Evolutionary conservation across 2,797 vertebrate genomes (phyloP).

Genomic region (Ara ararauna): DNA sequence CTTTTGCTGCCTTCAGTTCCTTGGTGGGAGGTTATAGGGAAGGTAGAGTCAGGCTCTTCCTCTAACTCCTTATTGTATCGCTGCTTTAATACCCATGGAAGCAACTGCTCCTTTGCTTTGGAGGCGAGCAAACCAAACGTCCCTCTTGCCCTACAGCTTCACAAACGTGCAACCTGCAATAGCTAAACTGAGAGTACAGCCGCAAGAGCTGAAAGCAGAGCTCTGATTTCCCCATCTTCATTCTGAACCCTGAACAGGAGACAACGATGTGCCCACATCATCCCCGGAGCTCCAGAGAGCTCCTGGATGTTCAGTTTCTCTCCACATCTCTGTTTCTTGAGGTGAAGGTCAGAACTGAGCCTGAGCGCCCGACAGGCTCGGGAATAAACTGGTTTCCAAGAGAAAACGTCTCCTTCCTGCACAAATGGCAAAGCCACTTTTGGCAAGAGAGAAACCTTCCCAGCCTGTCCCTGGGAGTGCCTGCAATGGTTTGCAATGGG

Average conservation of each 20-base stretch:
- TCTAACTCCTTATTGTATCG: neutral
- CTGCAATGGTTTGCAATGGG: neutral
- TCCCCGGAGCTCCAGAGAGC: neutral
- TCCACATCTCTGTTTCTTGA: neutral
- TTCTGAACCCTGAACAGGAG: neutral
- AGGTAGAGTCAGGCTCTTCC: neutral
- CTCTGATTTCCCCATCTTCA: neutral
- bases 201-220: neutral
- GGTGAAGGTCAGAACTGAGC: neutral
- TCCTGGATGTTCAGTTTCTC: neutral
- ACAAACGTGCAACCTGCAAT: neutral
- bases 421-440: neutral
- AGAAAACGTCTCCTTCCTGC: neutral
- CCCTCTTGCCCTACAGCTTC: rapidly evolving
- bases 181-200: neutral
- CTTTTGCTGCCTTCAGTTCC: neutral
- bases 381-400: neutral
- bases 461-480: neutral
- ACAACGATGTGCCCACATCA: neutral
- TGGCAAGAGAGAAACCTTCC: neutral
- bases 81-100: neutral
- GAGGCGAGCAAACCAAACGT: neutral
- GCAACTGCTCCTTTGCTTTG: neutral
- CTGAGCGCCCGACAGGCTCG: neutral
- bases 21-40: neutral